Conservation (phyloP, 2,888 invertebrate genomes). For the Frankliniella fusca region DNA sequence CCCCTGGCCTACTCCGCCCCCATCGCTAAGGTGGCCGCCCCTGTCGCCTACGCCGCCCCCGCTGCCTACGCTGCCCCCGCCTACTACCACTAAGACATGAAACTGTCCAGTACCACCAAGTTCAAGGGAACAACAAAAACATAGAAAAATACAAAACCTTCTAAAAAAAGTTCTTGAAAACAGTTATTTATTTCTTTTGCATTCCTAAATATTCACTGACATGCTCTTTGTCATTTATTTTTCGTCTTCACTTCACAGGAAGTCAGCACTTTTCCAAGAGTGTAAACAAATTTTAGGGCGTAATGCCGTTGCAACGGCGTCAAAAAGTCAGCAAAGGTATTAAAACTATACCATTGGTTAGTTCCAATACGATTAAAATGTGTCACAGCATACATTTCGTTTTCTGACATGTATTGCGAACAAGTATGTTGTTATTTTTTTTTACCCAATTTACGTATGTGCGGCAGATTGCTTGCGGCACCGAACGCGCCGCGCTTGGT, state of each 20-base stretch:
- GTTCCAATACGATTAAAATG: no score
- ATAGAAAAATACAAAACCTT: conserved; percentile 10
- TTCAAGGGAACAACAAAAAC: conserved; percentile 1
- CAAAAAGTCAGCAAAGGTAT: no score
- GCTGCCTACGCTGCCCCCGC: conserved; percentile 16
- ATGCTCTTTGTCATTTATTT: not conserved
- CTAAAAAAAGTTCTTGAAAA: no score
- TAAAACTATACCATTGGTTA: no score
- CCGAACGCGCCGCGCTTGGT: not conserved
- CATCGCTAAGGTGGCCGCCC: not conserved
- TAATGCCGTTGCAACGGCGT: no score
- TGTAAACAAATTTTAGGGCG: no score
- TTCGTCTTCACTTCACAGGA: no score
- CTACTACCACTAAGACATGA: conserved; percentile 10
- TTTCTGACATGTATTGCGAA: no score
- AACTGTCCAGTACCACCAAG: not conserved
- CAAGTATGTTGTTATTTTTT: no score
- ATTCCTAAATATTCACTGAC: not conserved
- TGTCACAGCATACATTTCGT: no score
- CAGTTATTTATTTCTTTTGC: not conserved
- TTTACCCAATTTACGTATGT: no score
- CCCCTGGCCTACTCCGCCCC: not conserved
- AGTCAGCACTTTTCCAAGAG: no score
- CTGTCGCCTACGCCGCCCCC: not conserved
- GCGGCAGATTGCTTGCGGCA: not conserved